A percentile compares a stretch with the other conserved stretches of the same genome.
phyloP scores from a whole-genome alignment of 2,113 vertebrate genomes.

The Pteronura brasiliensis region DNA sequence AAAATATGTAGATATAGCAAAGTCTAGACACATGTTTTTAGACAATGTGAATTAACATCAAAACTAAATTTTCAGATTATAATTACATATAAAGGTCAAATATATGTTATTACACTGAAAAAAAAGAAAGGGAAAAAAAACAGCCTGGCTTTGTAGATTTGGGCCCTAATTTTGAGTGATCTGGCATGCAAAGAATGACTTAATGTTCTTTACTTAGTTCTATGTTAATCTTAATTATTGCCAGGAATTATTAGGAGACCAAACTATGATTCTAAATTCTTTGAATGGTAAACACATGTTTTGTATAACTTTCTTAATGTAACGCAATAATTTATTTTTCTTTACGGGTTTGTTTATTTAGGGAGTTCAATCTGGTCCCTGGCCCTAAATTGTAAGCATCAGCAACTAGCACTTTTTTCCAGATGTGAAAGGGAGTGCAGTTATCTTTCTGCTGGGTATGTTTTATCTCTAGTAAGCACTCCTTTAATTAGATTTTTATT shows the following conservation, averaged over 20 bases:
- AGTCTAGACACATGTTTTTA: neutral
- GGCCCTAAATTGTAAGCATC: neutral
- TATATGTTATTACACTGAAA: neutral
- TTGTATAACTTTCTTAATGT: neutral
- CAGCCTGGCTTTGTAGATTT: neutral
- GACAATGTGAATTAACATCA: neutral
- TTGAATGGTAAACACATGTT: neutral
- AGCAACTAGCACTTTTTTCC: neutral
- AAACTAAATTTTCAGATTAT: neutral
- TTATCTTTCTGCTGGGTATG: neutral
- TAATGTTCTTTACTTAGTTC: neutral
- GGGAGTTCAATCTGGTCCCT: neutral
- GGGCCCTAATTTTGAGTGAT: neutral
- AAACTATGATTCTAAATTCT: neutral
- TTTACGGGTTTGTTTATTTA: neutral
- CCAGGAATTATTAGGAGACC: neutral
- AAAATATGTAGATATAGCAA: neutral
- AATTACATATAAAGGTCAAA: neutral
- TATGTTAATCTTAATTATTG: neutral
- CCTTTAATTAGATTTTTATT: constrained; percentile 35
- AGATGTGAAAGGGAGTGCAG: neutral
- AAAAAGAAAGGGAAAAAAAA: neutral
- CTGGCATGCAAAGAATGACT: neutral
- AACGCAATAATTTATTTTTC: neutral
- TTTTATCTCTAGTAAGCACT: neutral